Evolutionary conservation across 2,113 vertebrate species (phyloP).

Genomic region (Channa maculata): DNA sequence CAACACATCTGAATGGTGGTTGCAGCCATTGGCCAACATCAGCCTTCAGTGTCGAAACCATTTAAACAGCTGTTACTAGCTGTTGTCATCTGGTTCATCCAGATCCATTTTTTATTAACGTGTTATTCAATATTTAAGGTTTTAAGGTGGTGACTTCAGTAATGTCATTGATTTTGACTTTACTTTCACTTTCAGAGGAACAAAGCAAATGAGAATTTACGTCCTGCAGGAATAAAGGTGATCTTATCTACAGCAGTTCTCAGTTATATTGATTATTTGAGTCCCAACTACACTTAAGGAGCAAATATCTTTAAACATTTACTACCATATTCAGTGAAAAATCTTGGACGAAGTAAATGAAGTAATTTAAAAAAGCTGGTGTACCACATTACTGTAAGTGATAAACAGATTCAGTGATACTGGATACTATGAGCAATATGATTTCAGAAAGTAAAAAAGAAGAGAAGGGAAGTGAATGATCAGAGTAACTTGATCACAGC

Average conservation of each 20-base stretch:
- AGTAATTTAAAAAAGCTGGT: not conserved
- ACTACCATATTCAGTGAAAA: too few relatives aligned
- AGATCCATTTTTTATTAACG: not conserved
- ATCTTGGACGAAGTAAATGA: too few relatives aligned
- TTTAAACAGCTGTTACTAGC: not conserved
- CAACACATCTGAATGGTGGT: too few relatives aligned
- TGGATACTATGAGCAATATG: too few relatives aligned
- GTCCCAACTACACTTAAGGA: too few relatives aligned
- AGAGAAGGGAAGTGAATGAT: not conserved
- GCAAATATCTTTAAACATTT: too few relatives aligned
- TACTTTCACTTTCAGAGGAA: not conserved
- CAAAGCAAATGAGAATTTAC: not conserved
- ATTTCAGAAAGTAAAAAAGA: not conserved
- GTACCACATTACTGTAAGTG: too few relatives aligned
- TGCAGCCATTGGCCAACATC: not conserved
- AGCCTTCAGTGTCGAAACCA: not conserved
- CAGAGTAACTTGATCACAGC: not conserved
- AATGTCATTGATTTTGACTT: not conserved
- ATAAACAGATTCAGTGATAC: too few relatives aligned
- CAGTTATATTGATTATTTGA: too few relatives aligned
- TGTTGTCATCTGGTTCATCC: not conserved
- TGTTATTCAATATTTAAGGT: conserved; percentile 3
- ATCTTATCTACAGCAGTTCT: not conserved
- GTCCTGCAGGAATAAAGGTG: not conserved
- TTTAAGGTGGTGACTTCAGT: not conserved